Percentiles rank a stretch among this genome's conserved stretches.
Evolutionary conservation across 1,140 invertebrate genomes (phyloP).

Genomic region (Drosophila pandora): DNA sequence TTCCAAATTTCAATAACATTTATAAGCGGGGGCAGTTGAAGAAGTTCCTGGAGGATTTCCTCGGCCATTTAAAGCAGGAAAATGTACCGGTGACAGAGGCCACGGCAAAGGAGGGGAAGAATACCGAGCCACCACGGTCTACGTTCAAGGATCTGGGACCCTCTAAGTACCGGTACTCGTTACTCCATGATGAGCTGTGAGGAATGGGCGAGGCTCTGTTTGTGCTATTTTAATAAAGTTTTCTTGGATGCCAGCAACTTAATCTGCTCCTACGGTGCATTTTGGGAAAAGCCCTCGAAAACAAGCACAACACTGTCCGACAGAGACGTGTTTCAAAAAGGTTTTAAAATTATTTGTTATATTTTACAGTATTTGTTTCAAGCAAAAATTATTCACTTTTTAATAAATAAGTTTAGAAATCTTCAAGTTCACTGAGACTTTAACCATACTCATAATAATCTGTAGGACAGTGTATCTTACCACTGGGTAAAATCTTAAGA

Average conservation of each 20-base stretch:
- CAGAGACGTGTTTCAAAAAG: neutral
- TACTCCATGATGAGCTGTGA: conserved; percentile 72
- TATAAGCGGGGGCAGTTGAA: conserved; percentile 47
- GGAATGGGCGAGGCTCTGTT: conserved; percentile 13
- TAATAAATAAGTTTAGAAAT: neutral
- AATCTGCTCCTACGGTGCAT: conserved; percentile 34
- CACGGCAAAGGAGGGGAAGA: neutral
- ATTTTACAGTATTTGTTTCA: neutral
- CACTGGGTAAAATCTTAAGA: conserved; percentile 24
- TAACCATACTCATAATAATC: neutral
- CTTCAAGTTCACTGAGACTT: neutral
- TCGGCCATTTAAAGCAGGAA: neutral
- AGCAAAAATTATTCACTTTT: neutral
- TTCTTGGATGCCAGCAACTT: conserved; percentile 51
- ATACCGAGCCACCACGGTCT: conserved; percentile 8
- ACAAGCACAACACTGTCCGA: conserved; percentile 27
- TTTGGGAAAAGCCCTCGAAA: conserved; percentile 16
- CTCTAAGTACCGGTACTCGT: conserved; percentile 59
- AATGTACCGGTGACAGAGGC: neutral
- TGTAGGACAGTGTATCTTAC: conserved; percentile 12
- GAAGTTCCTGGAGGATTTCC: conserved; percentile 37
- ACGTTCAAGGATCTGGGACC: conserved; percentile 60
- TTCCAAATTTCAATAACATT: conserved; percentile 31
- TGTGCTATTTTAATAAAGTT: conserved; percentile 65
- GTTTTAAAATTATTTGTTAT: neutral